Evolutionary conservation across 2,888 invertebrate genomes (phyloP), one percentile per base, ranked within the genome.

Genomic region (Ormyrus rosae): DNA sequence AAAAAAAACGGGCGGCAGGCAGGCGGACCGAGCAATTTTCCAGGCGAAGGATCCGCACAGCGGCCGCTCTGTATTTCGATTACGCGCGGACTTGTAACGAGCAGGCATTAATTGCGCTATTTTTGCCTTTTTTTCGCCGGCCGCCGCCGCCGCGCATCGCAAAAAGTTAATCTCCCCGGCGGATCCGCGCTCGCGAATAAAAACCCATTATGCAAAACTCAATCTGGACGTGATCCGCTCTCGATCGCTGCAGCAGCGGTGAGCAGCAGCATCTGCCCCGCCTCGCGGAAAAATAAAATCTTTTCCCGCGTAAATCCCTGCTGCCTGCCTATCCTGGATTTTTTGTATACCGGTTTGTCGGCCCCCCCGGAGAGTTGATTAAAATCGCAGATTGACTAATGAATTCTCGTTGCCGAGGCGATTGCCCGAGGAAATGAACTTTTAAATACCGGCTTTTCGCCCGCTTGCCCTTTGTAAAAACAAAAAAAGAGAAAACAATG

Each of bases 11-110:
- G 34, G 34, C 34, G 34, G 34, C 34, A 34, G 34, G 34, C 34
- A 34, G 34, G 19, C 50, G 69, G 74, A 56, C 72, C 34, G 61
- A 76, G 70, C 77, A 77, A 73, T 70, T 78, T 78, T 78, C 72
- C 51, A 63, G 48, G 68, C 61, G 19, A 55, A 48, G 61, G 61
- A 70, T 50, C 68, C 34, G 34, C 34, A 2, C 60, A 50, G 10
- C 13, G 48, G 46, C 34, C 19, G 51, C 65, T 70, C 61, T 11
- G n/a, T 71, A 65, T 71, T 71, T 64, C 71, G 53, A 53, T 79
- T 53, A 73, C 73, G 50, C 0, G n/a, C 11, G 70, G 3, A 19
- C 64, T 64, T 70, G 61, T 74, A 70, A 70, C 69, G 65, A 58
- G 45, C 56, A 34, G 11, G 51, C 73, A 70, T 74, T 78, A 78